A percentile compares a stretch with the other conserved stretches of the same genome.
Evolutionary conservation across 2,113 vertebrate genomes (phyloP).

Genomic region (Actinemys pallida): DNA sequence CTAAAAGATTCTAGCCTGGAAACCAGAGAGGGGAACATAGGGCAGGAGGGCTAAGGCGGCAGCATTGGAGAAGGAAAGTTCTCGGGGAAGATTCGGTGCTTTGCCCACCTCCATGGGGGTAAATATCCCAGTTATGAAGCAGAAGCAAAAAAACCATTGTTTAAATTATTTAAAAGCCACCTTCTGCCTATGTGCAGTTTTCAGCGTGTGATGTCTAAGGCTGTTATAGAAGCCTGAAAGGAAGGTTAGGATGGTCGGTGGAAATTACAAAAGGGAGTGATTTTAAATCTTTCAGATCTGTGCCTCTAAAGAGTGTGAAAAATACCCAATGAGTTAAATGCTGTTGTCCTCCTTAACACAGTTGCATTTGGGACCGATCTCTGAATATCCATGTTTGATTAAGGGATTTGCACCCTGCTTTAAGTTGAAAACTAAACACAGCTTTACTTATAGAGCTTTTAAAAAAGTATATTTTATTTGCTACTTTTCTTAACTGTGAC

Average conservation of each 20-base stretch:
- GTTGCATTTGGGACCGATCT: neutral
- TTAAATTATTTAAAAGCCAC: neutral
- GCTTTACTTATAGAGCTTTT: neutral
- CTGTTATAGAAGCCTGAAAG: neutral
- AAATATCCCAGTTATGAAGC: accelerated
- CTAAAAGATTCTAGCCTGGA: neutral
- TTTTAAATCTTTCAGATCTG: neutral
- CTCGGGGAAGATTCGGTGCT: neutral
- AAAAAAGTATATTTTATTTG: neutral
- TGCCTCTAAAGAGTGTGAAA: neutral
- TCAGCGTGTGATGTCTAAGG: neutral
- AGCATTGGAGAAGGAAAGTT: neutral
- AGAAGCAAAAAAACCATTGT: neutral
- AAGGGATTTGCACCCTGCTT: neutral
- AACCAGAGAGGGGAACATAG: neutral
- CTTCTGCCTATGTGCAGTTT: neutral
- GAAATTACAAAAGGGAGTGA: neutral
- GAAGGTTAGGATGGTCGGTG: too few species aligned
- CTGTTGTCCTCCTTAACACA: neutral
- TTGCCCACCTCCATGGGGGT: accelerated
- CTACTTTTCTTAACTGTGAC: neutral
- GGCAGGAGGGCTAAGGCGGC: neutral
- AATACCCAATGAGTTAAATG: neutral
- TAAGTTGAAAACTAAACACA: neutral
- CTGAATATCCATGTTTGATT: neutral